These are phyloP conservation scores for Tenthredo amoena DNA, from an alignment of 2,888 invertebrate genomes.

Conservation along the genomic window DNA sequence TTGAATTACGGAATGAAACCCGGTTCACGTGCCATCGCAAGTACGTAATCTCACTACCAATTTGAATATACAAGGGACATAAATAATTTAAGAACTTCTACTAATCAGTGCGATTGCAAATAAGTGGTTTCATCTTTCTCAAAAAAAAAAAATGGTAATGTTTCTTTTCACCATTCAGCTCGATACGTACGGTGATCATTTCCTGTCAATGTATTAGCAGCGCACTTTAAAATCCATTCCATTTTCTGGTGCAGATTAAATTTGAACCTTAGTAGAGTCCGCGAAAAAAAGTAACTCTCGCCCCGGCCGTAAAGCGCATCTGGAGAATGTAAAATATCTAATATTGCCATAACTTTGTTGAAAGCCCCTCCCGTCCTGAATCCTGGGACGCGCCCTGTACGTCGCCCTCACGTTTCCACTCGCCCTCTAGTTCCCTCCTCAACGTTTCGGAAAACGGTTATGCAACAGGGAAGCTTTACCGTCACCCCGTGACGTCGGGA, in stretches of 20 bases:
- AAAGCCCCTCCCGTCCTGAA: conserved; percentile 6
- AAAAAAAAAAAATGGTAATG: background rate
- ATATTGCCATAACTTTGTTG: conserved; percentile 49
- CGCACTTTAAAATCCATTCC: conserved; percentile 3
- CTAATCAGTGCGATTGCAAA: background rate
- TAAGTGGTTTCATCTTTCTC: background rate
- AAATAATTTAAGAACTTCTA: conserved; percentile 9
- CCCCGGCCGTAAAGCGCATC: conserved; percentile 63
- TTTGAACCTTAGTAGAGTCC: conserved; percentile 7
- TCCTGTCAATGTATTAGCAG: background rate
- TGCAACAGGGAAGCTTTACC: conserved; percentile 51
- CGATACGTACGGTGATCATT: background rate
- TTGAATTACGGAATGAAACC: conserved; percentile 14
- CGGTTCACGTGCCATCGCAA: conserved; percentile 13
- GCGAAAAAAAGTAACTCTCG: conserved; percentile 20
- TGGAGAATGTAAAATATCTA: conserved; percentile 65
- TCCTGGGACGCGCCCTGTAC: conserved; percentile 56
- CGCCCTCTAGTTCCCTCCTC: conserved; percentile 24
- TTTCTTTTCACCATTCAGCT: background rate
- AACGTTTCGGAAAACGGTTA: conserved; percentile 51
- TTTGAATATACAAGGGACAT: background rate
- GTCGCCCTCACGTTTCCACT: conserved; percentile 55
- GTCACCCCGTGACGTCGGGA: conserved; percentile 38
- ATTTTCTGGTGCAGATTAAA: conserved; percentile 20
- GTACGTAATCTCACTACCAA: conserved; percentile 28